These are phyloP conservation scores for Trichomalopsis sarcophagae DNA, from an alignment of 1,140 invertebrate species.

Conservation along the genomic window DNA sequence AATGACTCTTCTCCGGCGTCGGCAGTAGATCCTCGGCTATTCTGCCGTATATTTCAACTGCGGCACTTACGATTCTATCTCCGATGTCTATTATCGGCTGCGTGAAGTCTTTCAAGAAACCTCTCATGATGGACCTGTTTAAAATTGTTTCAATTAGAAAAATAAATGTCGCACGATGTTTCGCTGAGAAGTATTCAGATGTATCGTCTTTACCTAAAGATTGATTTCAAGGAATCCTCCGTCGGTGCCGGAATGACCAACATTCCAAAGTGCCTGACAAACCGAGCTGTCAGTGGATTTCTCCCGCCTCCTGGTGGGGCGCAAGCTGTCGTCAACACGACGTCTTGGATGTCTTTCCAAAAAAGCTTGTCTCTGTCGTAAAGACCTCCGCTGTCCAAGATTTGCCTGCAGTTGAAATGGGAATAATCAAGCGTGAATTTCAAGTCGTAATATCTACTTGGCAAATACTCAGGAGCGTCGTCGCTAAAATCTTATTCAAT, in stretches of 20 bases:
- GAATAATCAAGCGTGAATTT: neutral
- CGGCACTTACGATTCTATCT: conserved; percentile 84
- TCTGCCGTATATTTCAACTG: conserved; percentile 87
- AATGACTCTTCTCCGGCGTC: conserved; percentile 92
- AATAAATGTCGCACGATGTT: neutral
- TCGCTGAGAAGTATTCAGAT: neutral
- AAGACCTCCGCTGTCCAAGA: conserved; percentile 87
- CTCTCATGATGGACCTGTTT: conserved; percentile 79
- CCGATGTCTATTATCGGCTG: conserved; percentile 82
- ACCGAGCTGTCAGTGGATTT: conserved; percentile 88
- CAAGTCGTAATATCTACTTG: too few relatives aligned
- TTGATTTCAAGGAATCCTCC: conserved; percentile 85
- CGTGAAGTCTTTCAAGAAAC: conserved; percentile 86
- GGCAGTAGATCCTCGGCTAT: conserved; percentile 88
- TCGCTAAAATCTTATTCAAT: too few relatives aligned
- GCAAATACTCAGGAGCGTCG: too few relatives aligned
- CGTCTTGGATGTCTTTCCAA: conserved; percentile 91
- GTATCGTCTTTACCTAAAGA: conserved; percentile 80
- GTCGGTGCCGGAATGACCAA: conserved; percentile 84
- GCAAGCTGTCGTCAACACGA: conserved; percentile 88
- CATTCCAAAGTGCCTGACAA: conserved; percentile 90
- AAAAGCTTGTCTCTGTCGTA: conserved; percentile 91
- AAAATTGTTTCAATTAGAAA: neutral
- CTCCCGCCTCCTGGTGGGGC: conserved; percentile 92
- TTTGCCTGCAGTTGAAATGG: conserved; percentile 79